Percentiles rank a stretch among this genome's conserved stretches.
These are phyloP conservation scores for Oreonectes daqikongensis DNA, from an alignment of 2,797 vertebrate species.

Conservation along the genomic window DNA sequence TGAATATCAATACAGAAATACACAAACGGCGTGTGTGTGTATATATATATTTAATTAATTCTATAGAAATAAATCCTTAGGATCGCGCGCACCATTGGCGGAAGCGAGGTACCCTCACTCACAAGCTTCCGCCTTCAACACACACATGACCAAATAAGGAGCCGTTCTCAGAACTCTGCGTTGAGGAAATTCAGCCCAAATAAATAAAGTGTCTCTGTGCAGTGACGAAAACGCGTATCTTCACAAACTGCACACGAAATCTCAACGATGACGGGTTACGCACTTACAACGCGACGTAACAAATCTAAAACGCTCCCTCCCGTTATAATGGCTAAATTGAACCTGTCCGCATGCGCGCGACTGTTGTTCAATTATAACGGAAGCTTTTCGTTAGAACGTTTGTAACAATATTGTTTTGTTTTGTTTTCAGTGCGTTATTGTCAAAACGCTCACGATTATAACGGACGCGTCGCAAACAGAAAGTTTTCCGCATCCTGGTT, in stretches of 20 bases:
- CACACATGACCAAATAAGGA: slow-evolving; percentile 52
- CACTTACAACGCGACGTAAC: not conserved
- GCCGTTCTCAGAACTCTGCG: not conserved
- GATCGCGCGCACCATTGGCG: not conserved
- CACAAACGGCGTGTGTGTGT: no score
- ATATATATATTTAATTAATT: no score
- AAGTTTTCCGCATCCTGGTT: slow-evolving; percentile 10
- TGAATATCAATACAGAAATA: no score
- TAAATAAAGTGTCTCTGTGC: not conserved
- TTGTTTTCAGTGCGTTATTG: no score
- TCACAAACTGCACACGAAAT: not conserved
- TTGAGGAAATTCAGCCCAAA: slow-evolving; percentile 30
- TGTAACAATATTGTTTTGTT: no score
- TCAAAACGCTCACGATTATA: not conserved
- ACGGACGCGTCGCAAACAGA: not conserved
- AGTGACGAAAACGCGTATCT: not conserved
- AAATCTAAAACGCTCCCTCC: not conserved
- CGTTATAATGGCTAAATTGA: not conserved
- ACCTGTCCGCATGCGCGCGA: not conserved
- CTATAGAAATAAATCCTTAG: no score
- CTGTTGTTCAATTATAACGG: not conserved
- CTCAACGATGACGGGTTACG: not conserved
- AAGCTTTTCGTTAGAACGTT: not conserved
- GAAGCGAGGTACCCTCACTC: slow-evolving; percentile 29
- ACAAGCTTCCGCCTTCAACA: slow-evolving; percentile 19